These are phyloP conservation scores for Trachelus iudaicus DNA, from an alignment of 2,888 invertebrate genomes.

Conservation along the genomic window DNA sequence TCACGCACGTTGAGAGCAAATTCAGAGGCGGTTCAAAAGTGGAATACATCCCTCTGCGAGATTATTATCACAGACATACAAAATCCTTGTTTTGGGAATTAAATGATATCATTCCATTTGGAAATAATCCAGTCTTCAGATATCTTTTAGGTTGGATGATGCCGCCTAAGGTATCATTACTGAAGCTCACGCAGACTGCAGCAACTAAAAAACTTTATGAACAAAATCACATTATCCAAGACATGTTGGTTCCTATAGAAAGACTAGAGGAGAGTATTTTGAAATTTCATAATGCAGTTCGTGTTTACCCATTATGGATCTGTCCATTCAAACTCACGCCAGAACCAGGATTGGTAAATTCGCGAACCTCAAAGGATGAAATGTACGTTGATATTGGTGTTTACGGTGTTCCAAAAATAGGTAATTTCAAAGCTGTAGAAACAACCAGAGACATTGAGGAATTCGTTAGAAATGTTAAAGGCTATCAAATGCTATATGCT, in stretches of 20 bases:
- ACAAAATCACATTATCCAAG: conserved; percentile 81
- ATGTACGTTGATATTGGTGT: conserved; percentile 86
- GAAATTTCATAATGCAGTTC: conserved; percentile 75
- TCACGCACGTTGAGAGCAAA: conserved; percentile 76
- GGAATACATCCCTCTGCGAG: conserved; percentile 82
- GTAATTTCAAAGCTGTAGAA: conserved; percentile 71
- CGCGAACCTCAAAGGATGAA: conserved; percentile 62
- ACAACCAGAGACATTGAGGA: conserved; percentile 77
- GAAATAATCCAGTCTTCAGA: conserved; percentile 80
- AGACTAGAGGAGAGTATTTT: conserved; percentile 71
- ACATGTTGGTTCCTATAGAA: conserved; percentile 81
- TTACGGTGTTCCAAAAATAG: conserved; percentile 79
- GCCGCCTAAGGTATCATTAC: conserved; percentile 83
- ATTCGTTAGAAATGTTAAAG: conserved; percentile 75
- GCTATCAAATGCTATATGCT: conserved; percentile 88
- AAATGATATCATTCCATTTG: conserved; percentile 86
- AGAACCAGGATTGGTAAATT: conserved; percentile 78
- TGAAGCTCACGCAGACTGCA: conserved; percentile 82
- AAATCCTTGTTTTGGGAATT: conserved; percentile 87
- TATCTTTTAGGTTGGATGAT: conserved; percentile 82
- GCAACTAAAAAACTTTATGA: conserved; percentile 79
- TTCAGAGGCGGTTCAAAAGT: conserved; percentile 60
- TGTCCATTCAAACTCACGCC: conserved; percentile 81
- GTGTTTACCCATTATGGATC: conserved; percentile 86
- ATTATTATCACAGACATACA: conserved; percentile 87